Evolutionary conservation across 2,888 invertebrate species (phyloP), one percentile per base, ranked within the genome.

Genomic region (Drosophila multiciliata): DNA sequence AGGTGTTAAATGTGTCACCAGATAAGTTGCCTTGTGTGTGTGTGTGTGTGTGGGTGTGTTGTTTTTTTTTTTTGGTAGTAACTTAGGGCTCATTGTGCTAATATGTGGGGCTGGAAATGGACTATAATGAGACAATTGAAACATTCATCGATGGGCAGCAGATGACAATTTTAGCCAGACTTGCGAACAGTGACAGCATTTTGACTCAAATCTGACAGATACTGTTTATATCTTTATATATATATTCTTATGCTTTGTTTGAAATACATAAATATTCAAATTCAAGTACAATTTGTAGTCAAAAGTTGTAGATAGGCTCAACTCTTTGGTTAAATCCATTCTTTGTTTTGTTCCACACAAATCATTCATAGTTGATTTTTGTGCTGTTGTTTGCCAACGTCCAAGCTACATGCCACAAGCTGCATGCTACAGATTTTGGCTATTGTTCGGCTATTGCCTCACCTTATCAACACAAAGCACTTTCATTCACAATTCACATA

Each of bases 1-100:
- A 82, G 89, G 78, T 90, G 90, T 87, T 87, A 89, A 87, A 69
- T 69, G 67, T 38, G 36, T 15, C 66, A 73, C 38, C 33, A n/a
- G 54, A 45, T 49, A 54, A 65, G 32, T 58, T 68, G 55, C 55
- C 32, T 20, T n/a, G 40, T 48, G 45, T 58, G 38, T n/a, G 54
- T 26, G n/a, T 54, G 7, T 7, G 8, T 61, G 26, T 66, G 32
- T 42, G 17, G 42, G 49, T 52, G 11, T 48, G n/a, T 38, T 26
- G 26, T 29, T 29, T 5, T 29, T 29, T 29, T 29, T 29, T 26
- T 26, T 23, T 29, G 50, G 9, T 12, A 57, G 66, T 67, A 38
- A 57, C 49, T 63, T 71, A 54, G 60, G 78, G 65, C 60, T 69
- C 62, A 68, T 63, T 50, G 67, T 58, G 67, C 49, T 71, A 80